Conservation (phyloP, 2,888 invertebrate genomes). For the Teinopalpus imperialis region DNA sequence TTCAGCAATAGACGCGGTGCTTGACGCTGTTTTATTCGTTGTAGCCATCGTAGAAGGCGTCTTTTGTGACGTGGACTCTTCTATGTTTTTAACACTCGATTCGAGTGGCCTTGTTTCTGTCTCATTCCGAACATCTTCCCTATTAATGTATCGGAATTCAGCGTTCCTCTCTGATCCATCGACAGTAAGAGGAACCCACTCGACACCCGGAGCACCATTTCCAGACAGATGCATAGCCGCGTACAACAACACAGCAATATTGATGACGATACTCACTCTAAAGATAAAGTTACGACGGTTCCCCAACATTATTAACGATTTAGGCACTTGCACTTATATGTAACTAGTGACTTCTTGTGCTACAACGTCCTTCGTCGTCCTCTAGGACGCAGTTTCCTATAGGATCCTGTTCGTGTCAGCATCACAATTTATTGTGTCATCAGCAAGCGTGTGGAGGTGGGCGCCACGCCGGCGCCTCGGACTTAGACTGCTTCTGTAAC, state of each 20-base stretch:
- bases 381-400: slow-evolving; percentile 80
- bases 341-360: slow-evolving; percentile 47
- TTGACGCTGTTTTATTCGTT: slow-evolving; percentile 66
- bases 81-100: slow-evolving; percentile 45
- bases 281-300: slow-evolving; percentile 86
- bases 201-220: slow-evolving; percentile 49
- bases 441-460: slow-evolving; percentile 60
- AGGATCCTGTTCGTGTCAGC: slow-evolving; percentile 72
- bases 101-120: slow-evolving; percentile 49
- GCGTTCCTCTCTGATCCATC: slow-evolving; percentile 59
- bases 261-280: slow-evolving; percentile 88
- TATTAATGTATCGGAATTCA: slow-evolving; percentile 52
- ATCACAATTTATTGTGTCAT: slow-evolving; percentile 80
- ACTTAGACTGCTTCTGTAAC: slow-evolving; percentile 57
- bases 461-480: slow-evolving; percentile 59
- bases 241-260: slow-evolving; percentile 87
- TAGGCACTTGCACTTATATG: slow-evolving; percentile 69
- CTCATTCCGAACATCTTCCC: slow-evolving; percentile 53
- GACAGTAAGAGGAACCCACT: slow-evolving; percentile 63
- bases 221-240: slow-evolving; percentile 84
- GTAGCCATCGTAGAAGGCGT: slow-evolving; percentile 67
- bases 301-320: slow-evolving; percentile 62
- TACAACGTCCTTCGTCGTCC: slow-evolving; percentile 79
- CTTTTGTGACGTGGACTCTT: slow-evolving; percentile 67
- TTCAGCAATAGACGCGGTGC: slow-evolving; percentile 62